Evolutionary conservation across 2,888 invertebrate genomes (phyloP).

Genomic region (Heteromurus nitidus): DNA sequence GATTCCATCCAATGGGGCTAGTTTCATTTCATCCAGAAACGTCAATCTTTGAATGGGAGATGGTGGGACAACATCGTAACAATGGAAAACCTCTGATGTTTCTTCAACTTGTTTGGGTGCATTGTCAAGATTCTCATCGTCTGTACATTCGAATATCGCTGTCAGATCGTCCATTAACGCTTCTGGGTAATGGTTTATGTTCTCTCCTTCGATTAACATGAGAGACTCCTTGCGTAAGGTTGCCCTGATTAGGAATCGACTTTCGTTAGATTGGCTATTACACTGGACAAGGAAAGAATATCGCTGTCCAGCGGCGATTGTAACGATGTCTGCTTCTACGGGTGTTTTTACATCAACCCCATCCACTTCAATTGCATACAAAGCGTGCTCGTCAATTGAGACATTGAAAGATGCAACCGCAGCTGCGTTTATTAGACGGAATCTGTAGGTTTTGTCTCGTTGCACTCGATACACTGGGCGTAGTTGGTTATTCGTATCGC

Average conservation of each 20-base stretch:
- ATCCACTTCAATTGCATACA: conserved; percentile 66
- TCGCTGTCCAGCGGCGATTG: conserved; percentile 62
- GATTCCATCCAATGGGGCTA: conserved; percentile 55
- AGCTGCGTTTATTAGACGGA: conserved; percentile 67
- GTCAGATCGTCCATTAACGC: conserved; percentile 59
- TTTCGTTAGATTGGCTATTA: not conserved
- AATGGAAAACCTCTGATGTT: conserved; percentile 14
- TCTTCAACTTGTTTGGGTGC: not conserved
- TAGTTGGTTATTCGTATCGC: conserved; percentile 28
- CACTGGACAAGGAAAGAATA: conserved; percentile 68
- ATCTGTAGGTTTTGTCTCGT: conserved; percentile 49
- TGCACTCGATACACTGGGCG: conserved; percentile 48
- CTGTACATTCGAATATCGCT: conserved; percentile 54
- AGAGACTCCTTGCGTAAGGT: conserved; percentile 53
- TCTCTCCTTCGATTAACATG: conserved; percentile 40
- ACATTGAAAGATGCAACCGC: conserved; percentile 62
- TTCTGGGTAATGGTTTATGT: conserved; percentile 67
- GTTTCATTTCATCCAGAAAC: conserved; percentile 42
- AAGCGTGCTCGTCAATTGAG: conserved; percentile 65
- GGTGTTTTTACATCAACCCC: conserved; percentile 50
- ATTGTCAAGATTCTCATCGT: not conserved
- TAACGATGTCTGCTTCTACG: conserved; percentile 33
- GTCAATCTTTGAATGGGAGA: not conserved
- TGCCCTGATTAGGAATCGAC: conserved; percentile 57
- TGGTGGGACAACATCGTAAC: conserved; percentile 13